Base-by-base conservation (phyloP, 2,888 invertebrate species). In the Folsomia candida region DNA sequence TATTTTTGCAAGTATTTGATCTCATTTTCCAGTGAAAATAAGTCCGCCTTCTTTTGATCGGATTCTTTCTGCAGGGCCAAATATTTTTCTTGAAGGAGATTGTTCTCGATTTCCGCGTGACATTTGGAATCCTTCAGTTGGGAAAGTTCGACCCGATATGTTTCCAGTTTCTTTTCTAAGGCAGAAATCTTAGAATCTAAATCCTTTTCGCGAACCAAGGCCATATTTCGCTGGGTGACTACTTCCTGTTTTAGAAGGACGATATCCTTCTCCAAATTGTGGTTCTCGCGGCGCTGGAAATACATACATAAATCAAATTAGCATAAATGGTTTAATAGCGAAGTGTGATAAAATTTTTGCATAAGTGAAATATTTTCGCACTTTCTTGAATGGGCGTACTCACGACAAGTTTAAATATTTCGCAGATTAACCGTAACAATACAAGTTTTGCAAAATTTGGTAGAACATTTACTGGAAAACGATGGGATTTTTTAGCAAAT, bases 191-290 rank as follows among this genome's bases (percentile, higher is more conserved):
- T 72, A 22, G 71, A 70, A 20, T 73, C 65, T 26, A 79, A 67
- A 9, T 79, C 78, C n/a, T 72, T 67, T 65, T 80, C 78, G 65
- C 73, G 75, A 3, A 62, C 69, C 25, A 63, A 37, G 25, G 76
- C 71, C 73, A 73, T 67, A 24, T 68, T 73, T 57, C 78, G 25
- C 27, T 78, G 79, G 37, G 72, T 69, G 9, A 71, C 75, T 0
- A 76, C 65, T 68, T 80, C 80, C 51, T 79, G 78, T 28, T 78
- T 79, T 26, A 80, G 57, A 51, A 71, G 69, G 2, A 75, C 76
- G 27, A 80, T 77, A 69, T 81, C 80, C 27, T 81, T 79, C 68
- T 83, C 83, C 27, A 82, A 79, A 28, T 82, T 80, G 58, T 79
- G 76, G 58, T 83, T 75, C 79, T 84, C 83, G 58, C 82, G 82